These are phyloP conservation scores for Dromococcyx pavoninus DNA, from an alignment of 2,797 vertebrate species.

Conservation along the genomic window DNA sequence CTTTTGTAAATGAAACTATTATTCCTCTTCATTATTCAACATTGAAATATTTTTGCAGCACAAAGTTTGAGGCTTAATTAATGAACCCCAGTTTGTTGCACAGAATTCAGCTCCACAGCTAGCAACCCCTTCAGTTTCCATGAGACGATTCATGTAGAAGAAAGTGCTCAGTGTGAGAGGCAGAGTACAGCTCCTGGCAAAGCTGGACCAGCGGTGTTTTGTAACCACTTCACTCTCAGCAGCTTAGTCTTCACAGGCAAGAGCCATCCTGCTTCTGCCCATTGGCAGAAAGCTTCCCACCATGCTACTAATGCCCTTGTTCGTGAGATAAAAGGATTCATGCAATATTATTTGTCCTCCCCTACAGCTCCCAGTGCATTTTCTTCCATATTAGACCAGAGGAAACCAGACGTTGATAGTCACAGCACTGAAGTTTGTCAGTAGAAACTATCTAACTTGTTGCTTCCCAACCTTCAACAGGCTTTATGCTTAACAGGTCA, in stretches of 20 bases:
- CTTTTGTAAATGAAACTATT: not conserved
- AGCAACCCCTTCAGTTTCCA: not conserved
- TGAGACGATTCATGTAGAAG: not conserved
- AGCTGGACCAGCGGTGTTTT: not conserved
- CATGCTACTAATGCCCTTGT: not conserved
- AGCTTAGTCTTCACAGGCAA: not conserved
- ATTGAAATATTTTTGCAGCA: not conserved
- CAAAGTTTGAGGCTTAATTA: slow-evolving; percentile 28
- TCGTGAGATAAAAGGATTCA: not conserved
- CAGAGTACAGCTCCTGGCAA: not conserved
- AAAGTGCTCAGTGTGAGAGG: not conserved
- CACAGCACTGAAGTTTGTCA: not conserved
- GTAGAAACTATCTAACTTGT: not conserved
- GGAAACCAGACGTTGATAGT: not conserved
- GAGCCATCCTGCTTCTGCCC: not conserved
- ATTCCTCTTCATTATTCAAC: not conserved
- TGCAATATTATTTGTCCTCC: not conserved
- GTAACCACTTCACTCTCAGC: not conserved
- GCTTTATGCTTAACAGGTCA: not conserved
- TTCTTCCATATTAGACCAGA: not conserved
- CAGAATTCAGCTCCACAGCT: not conserved
- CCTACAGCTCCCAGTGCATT: not conserved
- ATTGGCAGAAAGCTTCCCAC: not conserved
- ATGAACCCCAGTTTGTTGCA: not conserved
- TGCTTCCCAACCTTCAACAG: not conserved